Base-by-base conservation (phyloP, 2,113 vertebrate genomes). In the Callorhinus ursinus region DNA sequence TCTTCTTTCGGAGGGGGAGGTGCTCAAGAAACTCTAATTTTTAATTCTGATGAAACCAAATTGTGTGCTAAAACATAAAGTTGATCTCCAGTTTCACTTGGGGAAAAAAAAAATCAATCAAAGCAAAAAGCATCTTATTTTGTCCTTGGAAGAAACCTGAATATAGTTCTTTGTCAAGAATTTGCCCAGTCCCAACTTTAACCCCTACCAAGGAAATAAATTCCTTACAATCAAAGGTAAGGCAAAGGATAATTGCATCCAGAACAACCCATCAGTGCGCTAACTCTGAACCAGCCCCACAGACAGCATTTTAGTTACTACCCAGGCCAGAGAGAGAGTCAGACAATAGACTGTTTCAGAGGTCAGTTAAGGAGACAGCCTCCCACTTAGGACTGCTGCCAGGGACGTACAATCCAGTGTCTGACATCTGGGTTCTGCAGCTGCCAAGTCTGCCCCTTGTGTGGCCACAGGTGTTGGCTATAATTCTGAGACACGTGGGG, bases 171-270 rank as follows among this genome's bases (percentile, higher is more conserved):
- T 97, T 97, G 92, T 96, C 97, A 97, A 96, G 81, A 79, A 65
- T 92, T 93, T 95, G 1, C 72, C 72, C 28, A 77, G 93, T 74
- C 81, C 94, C 93, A 88, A 82, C 97, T 98, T 98, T 97, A 96
- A 96, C 2, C 81, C 93, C 33, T 83, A 96, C 91, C 97, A 94
- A 97, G 85, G 49, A 93, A 98, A 88, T 18, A 6, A 97, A 96
- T 95, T 95, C 89, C 97, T 90, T 14, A 4, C 51, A 97, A 71
- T 97, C 82, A 85, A 93, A 98, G 97, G 95, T 97, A 97, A 98
- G 97, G 96, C 67, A 92, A 90, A 95, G 82, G 96, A 72, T 98
- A 98, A 96, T 95, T 98, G 91, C 86, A 77, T 98, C 97, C 98
- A 98, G 97, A 98, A 86, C 71, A 94, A 26, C 74, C 71, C 4